phyloP scores from a whole-genome alignment of 2,888 invertebrate species.

The Mesorhabditis belari region DNA sequence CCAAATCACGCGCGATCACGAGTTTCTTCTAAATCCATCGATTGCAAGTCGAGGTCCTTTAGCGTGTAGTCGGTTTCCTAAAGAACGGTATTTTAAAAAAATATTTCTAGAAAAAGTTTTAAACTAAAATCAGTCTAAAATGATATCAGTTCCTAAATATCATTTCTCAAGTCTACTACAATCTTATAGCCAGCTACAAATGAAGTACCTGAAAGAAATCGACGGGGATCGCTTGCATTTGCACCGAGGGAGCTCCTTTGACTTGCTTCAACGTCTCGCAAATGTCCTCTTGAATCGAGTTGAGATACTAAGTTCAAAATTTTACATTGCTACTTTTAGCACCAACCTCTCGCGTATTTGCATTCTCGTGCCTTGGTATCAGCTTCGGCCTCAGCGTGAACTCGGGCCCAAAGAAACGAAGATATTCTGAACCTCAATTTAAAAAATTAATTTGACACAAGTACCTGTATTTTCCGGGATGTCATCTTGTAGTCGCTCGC shows the following conservation, averaged over 20 bases:
- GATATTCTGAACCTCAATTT: slow-evolving; percentile 65
- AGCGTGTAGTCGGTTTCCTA: too few relatives aligned
- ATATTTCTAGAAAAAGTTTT: too few relatives aligned
- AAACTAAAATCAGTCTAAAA: too few relatives aligned
- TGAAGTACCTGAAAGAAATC: slow-evolving; percentile 8
- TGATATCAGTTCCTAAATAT: too few relatives aligned
- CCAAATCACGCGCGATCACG: too few relatives aligned
- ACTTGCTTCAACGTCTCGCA: slow-evolving; percentile 88
- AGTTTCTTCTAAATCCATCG: too few relatives aligned
- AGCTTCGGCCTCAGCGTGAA: slow-evolving; percentile 91
- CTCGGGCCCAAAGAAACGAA: slow-evolving; percentile 94
- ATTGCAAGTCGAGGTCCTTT: too few relatives aligned
- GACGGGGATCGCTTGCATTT: slow-evolving; percentile 68
- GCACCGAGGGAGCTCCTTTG: slow-evolving; percentile 76
- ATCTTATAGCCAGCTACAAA: too few relatives aligned
- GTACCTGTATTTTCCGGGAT: slow-evolving; percentile 63
- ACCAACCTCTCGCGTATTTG: slow-evolving; percentile 73
- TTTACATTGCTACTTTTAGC: background rate
- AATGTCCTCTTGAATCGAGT: slow-evolving; percentile 76
- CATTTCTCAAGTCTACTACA: too few relatives aligned
- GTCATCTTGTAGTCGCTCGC: slow-evolving; percentile 86
- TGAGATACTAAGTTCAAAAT: slow-evolving; percentile 68
- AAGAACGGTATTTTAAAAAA: too few relatives aligned
- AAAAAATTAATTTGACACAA: slow-evolving; percentile 2
- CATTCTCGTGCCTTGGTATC: slow-evolving; percentile 75